phyloP scores from a whole-genome alignment of 2,888 invertebrate genomes.

The Aricia artaxerxes region DNA sequence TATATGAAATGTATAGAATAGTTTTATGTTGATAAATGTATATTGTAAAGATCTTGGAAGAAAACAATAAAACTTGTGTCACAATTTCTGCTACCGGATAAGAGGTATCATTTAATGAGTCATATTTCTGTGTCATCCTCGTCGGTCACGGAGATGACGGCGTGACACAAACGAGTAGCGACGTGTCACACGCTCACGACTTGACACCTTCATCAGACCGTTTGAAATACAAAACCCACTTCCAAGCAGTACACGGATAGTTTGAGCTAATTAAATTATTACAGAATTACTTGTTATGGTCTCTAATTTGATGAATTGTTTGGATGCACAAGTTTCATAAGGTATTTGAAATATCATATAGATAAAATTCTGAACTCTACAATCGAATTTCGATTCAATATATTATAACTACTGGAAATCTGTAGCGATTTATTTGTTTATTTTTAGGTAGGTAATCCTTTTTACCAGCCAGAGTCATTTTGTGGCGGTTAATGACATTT shows the following conservation, averaged over 20 bases:
- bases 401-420: background rate
- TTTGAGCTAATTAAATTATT: slow-evolving; percentile 1
- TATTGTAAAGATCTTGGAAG: too few relatives aligned
- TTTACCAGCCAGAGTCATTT: background rate
- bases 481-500: background rate
- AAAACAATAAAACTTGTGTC: background rate
- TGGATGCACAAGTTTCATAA: background rate
- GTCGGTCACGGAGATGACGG: slow-evolving; percentile 55
- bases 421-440: background rate
- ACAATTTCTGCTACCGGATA: slow-evolving; percentile 18
- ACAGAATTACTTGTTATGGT: background rate
- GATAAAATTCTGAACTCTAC: background rate
- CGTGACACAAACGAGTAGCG: slow-evolving; percentile 49
- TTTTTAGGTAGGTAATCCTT: background rate
- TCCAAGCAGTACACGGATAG: background rate
- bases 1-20: too few relatives aligned
- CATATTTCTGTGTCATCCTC: slow-evolving; percentile 39
- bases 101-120: slow-evolving; percentile 26
- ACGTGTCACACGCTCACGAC: slow-evolving; percentile 63
- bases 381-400: too few relatives aligned
- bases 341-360: background rate
- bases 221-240: slow-evolving; percentile 61
- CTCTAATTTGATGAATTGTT: background rate
- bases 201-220: slow-evolving; percentile 61
- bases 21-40: too few relatives aligned